Conservation (phyloP, 2,888 invertebrate genomes). For the Rhingia campestris region DNA sequence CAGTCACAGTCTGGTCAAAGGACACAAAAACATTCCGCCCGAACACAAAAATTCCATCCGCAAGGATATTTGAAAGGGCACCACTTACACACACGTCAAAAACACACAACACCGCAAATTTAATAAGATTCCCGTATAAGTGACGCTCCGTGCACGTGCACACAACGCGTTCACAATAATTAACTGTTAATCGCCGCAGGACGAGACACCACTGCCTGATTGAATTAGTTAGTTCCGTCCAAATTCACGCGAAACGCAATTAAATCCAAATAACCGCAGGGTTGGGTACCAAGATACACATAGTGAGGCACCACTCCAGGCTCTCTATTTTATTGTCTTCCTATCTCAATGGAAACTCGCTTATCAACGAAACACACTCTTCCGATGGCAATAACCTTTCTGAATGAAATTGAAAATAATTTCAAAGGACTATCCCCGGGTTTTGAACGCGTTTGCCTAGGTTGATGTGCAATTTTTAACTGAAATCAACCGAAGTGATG, state of each 20-base stretch:
- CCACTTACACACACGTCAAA: conserved; percentile 22
- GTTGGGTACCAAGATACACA: conserved; percentile 19
- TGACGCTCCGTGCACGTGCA: conserved; percentile 35
- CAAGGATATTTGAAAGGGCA: conserved; percentile 35
- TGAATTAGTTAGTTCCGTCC: not conserved
- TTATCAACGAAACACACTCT: conserved; percentile 37
- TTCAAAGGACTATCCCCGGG: not conserved
- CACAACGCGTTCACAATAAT: conserved; percentile 49
- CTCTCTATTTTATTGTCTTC: conserved; percentile 46
- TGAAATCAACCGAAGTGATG: conserved; percentile 47
- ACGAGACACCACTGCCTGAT: not conserved
- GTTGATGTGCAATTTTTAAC: conserved; percentile 46
- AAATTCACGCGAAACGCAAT: conserved; percentile 56
- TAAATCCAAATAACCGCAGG: conserved; percentile 59
- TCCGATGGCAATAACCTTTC: conserved; percentile 53
- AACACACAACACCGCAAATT: conserved; percentile 1
- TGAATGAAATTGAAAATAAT: not conserved
- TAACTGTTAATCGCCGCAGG: conserved; percentile 39
- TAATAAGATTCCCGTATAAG: not conserved
- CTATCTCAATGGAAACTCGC: conserved; percentile 43
- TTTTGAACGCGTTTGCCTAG: conserved; percentile 11
- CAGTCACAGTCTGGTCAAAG: conserved; percentile 33
- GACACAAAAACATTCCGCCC: not conserved
- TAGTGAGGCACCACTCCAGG: conserved; percentile 1
- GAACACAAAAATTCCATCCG: conserved; percentile 3